Evolutionary conservation across 1,140 invertebrate genomes (phyloP).

Genomic region (Pararge aegeria): DNA sequence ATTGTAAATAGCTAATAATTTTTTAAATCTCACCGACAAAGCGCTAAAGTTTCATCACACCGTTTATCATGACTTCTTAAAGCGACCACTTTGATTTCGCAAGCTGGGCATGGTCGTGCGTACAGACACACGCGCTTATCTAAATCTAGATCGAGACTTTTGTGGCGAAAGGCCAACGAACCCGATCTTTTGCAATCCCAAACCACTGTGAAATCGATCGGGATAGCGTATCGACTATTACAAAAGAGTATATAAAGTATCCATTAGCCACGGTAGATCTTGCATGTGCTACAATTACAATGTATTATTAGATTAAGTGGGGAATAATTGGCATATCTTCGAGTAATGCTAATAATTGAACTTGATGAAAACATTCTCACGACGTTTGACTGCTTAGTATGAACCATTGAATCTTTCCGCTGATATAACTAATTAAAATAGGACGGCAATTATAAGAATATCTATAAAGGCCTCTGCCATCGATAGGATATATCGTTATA

Average conservation of each 20-base stretch:
- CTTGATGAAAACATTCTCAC: neutral
- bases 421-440: neutral
- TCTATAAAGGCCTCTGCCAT: too few relatives aligned
- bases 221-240: slow-evolving; percentile 35
- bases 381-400: too few relatives aligned
- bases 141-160: slow-evolving; percentile 69
- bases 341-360: neutral
- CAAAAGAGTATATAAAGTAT: slow-evolving; percentile 21
- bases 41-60: slow-evolving; percentile 15
- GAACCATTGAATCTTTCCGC: neutral
- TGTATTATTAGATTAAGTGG: neutral
- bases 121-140: slow-evolving; percentile 52
- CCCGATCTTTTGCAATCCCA: slow-evolving; percentile 40
- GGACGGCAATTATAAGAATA: too few relatives aligned
- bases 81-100: slow-evolving; percentile 33
- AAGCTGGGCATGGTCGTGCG: slow-evolving; percentile 42
- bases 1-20: neutral
- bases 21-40: slow-evolving; percentile 14
- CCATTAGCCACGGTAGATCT: slow-evolving; percentile 4
- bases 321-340: neutral
- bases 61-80: slow-evolving; percentile 23
- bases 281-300: neutral
- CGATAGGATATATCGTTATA: too few relatives aligned
- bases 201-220: slow-evolving; percentile 39
- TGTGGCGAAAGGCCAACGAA: slow-evolving; percentile 68